Evolutionary conservation across 2,888 invertebrate genomes (phyloP).

Genomic region (Epiblema foenella): DNA sequence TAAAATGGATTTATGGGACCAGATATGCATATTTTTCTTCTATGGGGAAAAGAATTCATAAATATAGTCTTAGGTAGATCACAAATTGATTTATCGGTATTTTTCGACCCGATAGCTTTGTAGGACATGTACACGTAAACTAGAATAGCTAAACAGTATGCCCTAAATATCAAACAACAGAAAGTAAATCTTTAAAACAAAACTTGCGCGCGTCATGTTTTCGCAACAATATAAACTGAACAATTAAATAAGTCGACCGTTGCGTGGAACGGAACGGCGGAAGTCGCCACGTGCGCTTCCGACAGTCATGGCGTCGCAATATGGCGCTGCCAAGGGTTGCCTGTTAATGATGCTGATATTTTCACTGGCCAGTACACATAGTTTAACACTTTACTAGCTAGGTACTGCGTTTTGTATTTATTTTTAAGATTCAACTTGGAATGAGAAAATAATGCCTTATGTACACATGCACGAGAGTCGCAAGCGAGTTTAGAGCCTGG

Average conservation of each 20-base stretch:
- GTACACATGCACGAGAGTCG: too few relatives aligned
- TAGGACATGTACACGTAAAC: not conserved
- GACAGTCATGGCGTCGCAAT: slow-evolving; percentile 78
- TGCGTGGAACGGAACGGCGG: slow-evolving; percentile 82
- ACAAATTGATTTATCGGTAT: not conserved
- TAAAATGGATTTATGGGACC: too few relatives aligned
- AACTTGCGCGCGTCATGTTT: slow-evolving; percentile 34
- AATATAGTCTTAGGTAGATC: too few relatives aligned
- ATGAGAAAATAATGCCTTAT: too few relatives aligned
- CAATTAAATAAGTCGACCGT: slow-evolving; percentile 59
- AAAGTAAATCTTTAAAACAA: slow-evolving; percentile 28
- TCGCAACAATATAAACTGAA: slow-evolving; percentile 45
- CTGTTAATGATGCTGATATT: slow-evolving; percentile 1
- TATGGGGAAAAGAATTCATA: too few relatives aligned
- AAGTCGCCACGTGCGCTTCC: slow-evolving; percentile 82
- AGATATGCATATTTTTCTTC: too few relatives aligned
- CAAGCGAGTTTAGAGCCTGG: too few relatives aligned
- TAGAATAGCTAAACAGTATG: not conserved
- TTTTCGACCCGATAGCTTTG: not conserved
- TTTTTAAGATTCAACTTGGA: too few relatives aligned
- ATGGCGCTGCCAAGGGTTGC: slow-evolving; percentile 70
- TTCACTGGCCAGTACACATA: slow-evolving; percentile 1
- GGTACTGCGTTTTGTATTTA: too few relatives aligned
- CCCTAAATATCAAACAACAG: slow-evolving; percentile 1
- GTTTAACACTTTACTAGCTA: too few relatives aligned